Evolutionary conservation across 2,888 invertebrate species (phyloP), one percentile per base, ranked within the genome.

Genomic region (Choreutis nemorana): DNA sequence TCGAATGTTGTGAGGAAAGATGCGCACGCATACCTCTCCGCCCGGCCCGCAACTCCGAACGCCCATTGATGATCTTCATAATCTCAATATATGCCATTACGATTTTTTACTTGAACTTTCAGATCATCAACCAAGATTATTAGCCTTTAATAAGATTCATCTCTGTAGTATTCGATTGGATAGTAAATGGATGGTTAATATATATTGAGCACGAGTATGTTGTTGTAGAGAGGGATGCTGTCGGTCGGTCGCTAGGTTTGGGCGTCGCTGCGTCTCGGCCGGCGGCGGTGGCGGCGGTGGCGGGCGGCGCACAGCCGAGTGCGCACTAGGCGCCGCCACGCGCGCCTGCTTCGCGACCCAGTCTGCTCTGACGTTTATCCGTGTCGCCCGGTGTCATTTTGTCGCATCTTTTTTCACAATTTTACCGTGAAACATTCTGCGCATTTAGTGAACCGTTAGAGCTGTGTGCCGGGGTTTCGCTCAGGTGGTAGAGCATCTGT

Each of bases 191-290:
- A n/a, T n/a, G n/a, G n/a, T n/a, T n/a, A n/a, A n/a, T n/a, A n/a
- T n/a, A n/a, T n/a, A n/a, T n/a, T n/a, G 10, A 8, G 35, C 36
- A 37, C 30, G 29, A 34, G 30, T 36, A 29, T 41, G 40, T 38
- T 44, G 43, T 41, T 24, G 41, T 41, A 39, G 50, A 50, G 48
- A 45, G 48, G 48, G 54, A 64, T 64, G 61, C 64, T 61, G 64
- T 45, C 52, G 55, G 58, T 50, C 55, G 47, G 59, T 62, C 51
- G 62, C 56, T 68, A 64, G 66, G 66, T 66, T 71, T 68, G 77
- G 75, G 75, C 77, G 77, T 75, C 77, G 71, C 70, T 73, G 65
- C 75, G 77, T 77, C 73, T 75, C 72, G 66, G 68, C 64, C 59
- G 55, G 61, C 59, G 65, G 66, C 52, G 60, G 61, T 50, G 59